Base-by-base conservation (phyloP, 1,140 invertebrate species). In the Helicorthomorpha holstii region DNA sequence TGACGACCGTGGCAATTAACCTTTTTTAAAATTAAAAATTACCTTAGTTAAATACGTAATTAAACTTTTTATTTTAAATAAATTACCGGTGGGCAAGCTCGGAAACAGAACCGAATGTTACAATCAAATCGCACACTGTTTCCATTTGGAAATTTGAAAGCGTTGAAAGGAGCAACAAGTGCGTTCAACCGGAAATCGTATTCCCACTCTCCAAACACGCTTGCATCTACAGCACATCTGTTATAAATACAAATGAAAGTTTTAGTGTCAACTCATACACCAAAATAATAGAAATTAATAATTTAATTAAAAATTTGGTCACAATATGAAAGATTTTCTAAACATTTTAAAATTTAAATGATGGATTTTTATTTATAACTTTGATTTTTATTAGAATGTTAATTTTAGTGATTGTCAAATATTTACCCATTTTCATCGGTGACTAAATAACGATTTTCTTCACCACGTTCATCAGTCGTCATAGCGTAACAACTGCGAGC, bases 61-160 rank as follows among this genome's bases (percentile, higher is more conserved):
- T 34, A 34, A 34, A 34, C 7, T 34, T 16, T 16, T 7, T 34
- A 16, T 34, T 34, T 22, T 46, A 19, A 12, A 46, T 48, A 10
- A 73, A 79, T 76, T 73, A 86, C 87, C 54, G 90, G 89, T 75
- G 91, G 89, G 70, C 90, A 94, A 68, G 81, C 84, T 65, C 88
- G 87, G 63, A 94, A 94, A 73, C 90, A 94, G 2, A 94, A 88
- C 44, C 89, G 75, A 63, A 94, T 90, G 64, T 92, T 93, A 65
- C 90, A 94, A 66, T 93, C 88, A 83, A 94, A 94, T 66, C 87
- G 73, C 59, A 94, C 88, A 63, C 90, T 92, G 60, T 92, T 89
- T 60, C 85, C 89, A 54, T 83, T 87, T 0, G 89, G 90, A 76
- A 95, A 95, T 65, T 95, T 94, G 66, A 95, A 95, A 2, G 89